A percentile compares a stretch with the other conserved stretches of the same genome.
phyloP scores from a whole-genome alignment of 2,888 invertebrate genomes.

The Cepaea hortensis region DNA sequence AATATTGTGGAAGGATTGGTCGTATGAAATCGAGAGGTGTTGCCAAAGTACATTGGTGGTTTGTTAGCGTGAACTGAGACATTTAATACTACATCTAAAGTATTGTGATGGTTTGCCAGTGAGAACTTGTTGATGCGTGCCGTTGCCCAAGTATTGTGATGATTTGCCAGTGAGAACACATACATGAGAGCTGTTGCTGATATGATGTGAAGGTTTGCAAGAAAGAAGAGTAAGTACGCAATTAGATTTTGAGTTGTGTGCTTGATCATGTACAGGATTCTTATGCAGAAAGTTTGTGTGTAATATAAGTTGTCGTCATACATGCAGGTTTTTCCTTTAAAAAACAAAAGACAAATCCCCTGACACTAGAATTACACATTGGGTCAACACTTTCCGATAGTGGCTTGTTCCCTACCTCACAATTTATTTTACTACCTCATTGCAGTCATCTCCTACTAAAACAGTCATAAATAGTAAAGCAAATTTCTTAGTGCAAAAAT shows the following conservation, averaged over 20 bases:
- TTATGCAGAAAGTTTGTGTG: not conserved
- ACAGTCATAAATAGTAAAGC: too few species aligned
- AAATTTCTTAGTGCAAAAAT: too few species aligned
- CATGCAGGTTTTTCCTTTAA: too few species aligned
- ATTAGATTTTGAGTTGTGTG: not conserved
- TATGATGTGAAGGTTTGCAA: slow-evolving; percentile 12
- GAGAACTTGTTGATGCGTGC: not conserved
- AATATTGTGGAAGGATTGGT: not conserved
- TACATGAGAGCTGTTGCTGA: not conserved
- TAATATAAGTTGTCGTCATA: too few species aligned
- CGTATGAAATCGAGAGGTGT: not conserved
- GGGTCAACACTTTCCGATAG: too few species aligned
- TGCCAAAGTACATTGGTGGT: not conserved
- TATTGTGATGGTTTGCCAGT: slow-evolving; percentile 15
- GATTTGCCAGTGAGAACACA: not conserved
- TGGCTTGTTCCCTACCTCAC: too few species aligned
- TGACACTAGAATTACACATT: too few species aligned
- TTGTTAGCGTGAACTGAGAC: not conserved
- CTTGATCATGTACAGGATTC: not conserved
- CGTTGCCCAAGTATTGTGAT: slow-evolving; percentile 1
- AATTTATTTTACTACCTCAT: too few species aligned
- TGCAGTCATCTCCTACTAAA: too few species aligned
- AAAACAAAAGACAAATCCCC: too few species aligned
- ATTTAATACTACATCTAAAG: not conserved
- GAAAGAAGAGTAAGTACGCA: slow-evolving; percentile 26